phyloP scores from a whole-genome alignment of 2,888 invertebrate genomes.

The Rhynchonema sp. region DNA sequence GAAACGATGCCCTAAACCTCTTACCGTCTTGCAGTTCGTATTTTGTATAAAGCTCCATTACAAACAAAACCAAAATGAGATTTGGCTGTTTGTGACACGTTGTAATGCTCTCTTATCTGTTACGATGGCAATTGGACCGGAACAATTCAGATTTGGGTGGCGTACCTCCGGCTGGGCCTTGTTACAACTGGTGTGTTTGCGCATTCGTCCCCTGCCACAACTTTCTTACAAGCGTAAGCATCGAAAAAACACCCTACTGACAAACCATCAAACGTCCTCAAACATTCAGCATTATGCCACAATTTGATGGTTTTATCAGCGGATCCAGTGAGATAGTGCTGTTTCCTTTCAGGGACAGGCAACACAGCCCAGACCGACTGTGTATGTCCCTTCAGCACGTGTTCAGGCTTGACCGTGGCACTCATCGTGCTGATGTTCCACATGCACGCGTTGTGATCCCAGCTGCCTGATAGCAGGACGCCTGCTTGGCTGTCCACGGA shows the following conservation, averaged over 20 bases:
- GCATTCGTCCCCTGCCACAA: too few relatives aligned
- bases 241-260: not conserved
- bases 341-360: slow-evolving; percentile 29
- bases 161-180: too few relatives aligned
- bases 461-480: slow-evolving; percentile 61
- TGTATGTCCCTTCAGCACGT: slow-evolving; percentile 32
- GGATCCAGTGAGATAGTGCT: slow-evolving; percentile 53
- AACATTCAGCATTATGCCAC: slow-evolving; percentile 53
- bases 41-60: too few relatives aligned
- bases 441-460: slow-evolving; percentile 69
- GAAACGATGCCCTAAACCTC: too few relatives aligned
- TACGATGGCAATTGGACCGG: too few relatives aligned
- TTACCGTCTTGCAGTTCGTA: too few relatives aligned
- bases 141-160: too few relatives aligned
- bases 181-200: too few relatives aligned
- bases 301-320: slow-evolving; percentile 74
- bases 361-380: slow-evolving; percentile 64
- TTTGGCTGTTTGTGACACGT: too few relatives aligned
- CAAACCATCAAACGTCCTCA: slow-evolving; percentile 46
- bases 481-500: slow-evolving; percentile 33
- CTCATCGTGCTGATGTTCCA: slow-evolving; percentile 41
- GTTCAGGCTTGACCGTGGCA: not conserved
- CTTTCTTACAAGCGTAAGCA: too few relatives aligned
- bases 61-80: too few relatives aligned
- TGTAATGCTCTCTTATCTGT: too few relatives aligned